phyloP scores from a whole-genome alignment of 2,888 invertebrate species.

The Eurytoma californica region DNA sequence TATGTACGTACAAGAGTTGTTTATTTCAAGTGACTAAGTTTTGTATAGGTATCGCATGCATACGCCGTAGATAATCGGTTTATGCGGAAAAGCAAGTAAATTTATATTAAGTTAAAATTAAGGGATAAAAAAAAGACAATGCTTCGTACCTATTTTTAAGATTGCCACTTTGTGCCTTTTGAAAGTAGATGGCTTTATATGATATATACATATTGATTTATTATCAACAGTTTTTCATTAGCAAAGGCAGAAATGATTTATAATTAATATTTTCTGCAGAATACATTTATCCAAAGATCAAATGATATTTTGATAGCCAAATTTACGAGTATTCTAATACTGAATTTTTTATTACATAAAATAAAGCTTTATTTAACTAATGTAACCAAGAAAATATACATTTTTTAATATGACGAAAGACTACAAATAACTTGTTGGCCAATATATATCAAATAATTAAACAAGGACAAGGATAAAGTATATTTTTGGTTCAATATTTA shows the following conservation, averaged over 20 bases:
- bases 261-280: slow-evolving; percentile 44
- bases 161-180: slow-evolving; percentile 60
- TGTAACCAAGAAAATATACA: slow-evolving; percentile 44
- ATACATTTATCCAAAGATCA: slow-evolving; percentile 56
- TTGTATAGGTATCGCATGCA: slow-evolving; percentile 42
- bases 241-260: slow-evolving; percentile 42
- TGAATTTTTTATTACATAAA: slow-evolving; percentile 46
- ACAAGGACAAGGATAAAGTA: slow-evolving; percentile 52
- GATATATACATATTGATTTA: slow-evolving; percentile 45
- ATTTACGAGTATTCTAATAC: slow-evolving; percentile 49
- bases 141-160: slow-evolving; percentile 56
- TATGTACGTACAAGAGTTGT: slow-evolving; percentile 53
- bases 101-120: slow-evolving; percentile 46
- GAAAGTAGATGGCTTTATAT: slow-evolving; percentile 52
- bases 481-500: slow-evolving; percentile 57
- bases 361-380: slow-evolving; percentile 45
- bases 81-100: slow-evolving; percentile 39
- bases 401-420: slow-evolving; percentile 51
- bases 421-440: slow-evolving; percentile 54
- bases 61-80: slow-evolving; percentile 24
- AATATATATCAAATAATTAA: slow-evolving; percentile 54
- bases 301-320: slow-evolving; percentile 56
- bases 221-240: slow-evolving; percentile 46
- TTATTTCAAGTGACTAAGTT: slow-evolving; percentile 49
- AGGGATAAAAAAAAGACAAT: slow-evolving; percentile 42